These are phyloP conservation scores for Alosa sapidissima DNA, from an alignment of 2,797 vertebrate genomes.

Conservation along the genomic window DNA sequence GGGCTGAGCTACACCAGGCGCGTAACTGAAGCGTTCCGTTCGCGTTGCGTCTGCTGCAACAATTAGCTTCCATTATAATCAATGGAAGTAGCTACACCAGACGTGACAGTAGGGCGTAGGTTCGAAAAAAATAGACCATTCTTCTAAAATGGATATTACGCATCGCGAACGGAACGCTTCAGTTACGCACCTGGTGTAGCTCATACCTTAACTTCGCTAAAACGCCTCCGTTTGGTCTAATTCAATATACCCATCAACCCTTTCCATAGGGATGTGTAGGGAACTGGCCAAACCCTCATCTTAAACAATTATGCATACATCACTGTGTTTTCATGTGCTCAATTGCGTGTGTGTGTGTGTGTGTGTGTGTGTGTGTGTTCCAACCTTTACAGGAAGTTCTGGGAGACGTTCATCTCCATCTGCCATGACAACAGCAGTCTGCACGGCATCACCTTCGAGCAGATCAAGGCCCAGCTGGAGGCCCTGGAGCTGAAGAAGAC, in stretches of 20 bases:
- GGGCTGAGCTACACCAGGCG: no score
- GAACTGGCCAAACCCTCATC: neutral
- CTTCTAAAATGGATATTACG: no score
- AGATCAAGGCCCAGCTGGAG: conserved; percentile 97
- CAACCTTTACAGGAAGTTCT: conserved; percentile 86
- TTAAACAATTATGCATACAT: neutral
- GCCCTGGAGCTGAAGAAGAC: conserved; percentile 99
- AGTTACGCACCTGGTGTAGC: no score
- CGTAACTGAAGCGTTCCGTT: no score
- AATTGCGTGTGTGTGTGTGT: neutral
- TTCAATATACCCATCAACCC: neutral
- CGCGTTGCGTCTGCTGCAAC: no score
- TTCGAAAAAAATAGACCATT: no score
- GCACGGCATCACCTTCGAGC: conserved; percentile 97
- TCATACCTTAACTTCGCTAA: neutral
- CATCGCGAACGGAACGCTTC: no score
- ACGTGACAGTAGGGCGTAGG: no score
- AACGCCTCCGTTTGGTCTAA: neutral
- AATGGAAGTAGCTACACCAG: no score
- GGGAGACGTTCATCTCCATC: conserved; percentile 97
- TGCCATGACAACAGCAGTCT: conserved; percentile 97
- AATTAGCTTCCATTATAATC: no score
- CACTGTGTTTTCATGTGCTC: neutral
- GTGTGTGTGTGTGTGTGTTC: neutral
- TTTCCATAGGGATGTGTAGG: neutral